phyloP scores from a whole-genome alignment of 23 tunicate species.

The Clavelina lepadiformis region DNA sequence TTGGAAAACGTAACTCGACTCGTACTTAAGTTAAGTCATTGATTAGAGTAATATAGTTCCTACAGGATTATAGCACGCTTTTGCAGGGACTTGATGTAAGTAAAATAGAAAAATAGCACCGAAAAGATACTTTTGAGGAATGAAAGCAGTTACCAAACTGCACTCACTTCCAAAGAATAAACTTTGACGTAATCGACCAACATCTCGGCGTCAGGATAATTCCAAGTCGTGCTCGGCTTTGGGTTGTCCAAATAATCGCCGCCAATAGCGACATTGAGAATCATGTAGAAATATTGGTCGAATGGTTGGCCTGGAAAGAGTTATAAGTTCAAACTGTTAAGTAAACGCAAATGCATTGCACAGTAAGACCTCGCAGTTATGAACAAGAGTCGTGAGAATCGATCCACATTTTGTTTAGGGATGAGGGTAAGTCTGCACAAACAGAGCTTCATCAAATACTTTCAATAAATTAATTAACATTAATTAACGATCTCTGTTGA shows the following conservation, averaged over 20 bases:
- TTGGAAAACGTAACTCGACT: too few relatives aligned
- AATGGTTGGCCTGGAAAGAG: conserved; percentile 64
- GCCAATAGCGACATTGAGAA: conserved; percentile 89
- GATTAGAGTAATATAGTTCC: too few relatives aligned
- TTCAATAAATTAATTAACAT: too few relatives aligned
- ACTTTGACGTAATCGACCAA: conserved; percentile 88
- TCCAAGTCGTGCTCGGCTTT: conserved; percentile 61
- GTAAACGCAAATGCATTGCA: not conserved
- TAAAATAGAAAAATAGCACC: too few relatives aligned
- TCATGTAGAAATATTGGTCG: conserved; percentile 75
- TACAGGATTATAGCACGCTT: too few relatives aligned
- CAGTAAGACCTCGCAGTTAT: not conserved
- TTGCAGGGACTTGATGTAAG: too few relatives aligned
- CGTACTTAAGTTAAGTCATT: too few relatives aligned
- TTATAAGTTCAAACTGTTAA: too few relatives aligned
- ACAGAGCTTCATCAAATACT: too few relatives aligned
- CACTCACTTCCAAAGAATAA: conserved; percentile 58
- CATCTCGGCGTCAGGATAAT: conserved; percentile 95
- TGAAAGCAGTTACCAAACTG: too few relatives aligned
- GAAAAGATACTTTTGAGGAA: too few relatives aligned
- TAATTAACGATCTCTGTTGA: too few relatives aligned
- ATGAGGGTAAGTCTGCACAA: not conserved
- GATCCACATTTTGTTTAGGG: not conserved
- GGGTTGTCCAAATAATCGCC: conserved; percentile 88
- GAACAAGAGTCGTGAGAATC: not conserved